These are phyloP conservation scores for Lycaon pictus DNA, from an alignment of 2,113 vertebrate species.

Conservation along the genomic window DNA sequence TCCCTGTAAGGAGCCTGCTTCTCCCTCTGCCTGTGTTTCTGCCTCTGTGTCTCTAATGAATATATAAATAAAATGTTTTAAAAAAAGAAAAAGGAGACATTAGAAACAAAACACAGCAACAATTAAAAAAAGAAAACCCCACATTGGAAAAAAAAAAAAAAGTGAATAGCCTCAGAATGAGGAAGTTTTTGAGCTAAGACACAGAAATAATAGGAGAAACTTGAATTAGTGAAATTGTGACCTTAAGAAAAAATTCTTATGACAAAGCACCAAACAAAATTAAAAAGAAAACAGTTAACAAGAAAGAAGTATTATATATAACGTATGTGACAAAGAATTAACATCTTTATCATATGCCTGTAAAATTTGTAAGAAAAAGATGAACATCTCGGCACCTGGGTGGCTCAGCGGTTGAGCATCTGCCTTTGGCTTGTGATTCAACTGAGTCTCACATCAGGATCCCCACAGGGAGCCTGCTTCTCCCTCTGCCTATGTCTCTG, in stretches of 20 bases:
- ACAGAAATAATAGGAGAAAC: neutral
- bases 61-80: no score
- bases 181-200: neutral
- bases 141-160: neutral
- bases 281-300: conserved; percentile 30
- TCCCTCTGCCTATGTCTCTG: no score
- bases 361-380: conserved; percentile 20
- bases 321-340: conserved; percentile 31
- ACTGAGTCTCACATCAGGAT: no score
- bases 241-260: neutral
- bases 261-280: conserved; percentile 5
- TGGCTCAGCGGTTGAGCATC: no score
- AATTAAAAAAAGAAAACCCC: neutral
- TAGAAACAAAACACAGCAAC: neutral
- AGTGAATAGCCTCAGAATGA: neutral
- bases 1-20: no score
- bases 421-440: no score
- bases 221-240: neutral
- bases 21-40: no score
- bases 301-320: neutral
- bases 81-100: neutral
- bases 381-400: neutral
- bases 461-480: no score
- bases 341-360: neutral
- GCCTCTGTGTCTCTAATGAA: no score